A percentile compares a stretch with the other conserved stretches of the same genome.
These are phyloP conservation scores for Sardinella longiceps DNA, from an alignment of 2,797 vertebrate genomes.

Conservation along the genomic window DNA sequence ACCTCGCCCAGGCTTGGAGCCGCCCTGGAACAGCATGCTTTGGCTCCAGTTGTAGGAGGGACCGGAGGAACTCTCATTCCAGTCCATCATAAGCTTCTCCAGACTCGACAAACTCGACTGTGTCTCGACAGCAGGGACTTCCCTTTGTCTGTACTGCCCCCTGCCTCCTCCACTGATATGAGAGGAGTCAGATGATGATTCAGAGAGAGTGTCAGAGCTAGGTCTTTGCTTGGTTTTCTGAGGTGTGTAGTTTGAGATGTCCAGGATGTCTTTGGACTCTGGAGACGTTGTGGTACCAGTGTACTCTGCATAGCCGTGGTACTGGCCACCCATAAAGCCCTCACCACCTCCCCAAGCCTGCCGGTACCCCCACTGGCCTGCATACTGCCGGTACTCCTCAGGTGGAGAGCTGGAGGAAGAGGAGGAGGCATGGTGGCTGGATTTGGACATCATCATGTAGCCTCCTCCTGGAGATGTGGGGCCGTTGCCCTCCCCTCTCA, in stretches of 20 bases:
- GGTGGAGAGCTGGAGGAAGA: slow-evolving; percentile 80
- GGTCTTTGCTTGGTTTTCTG: slow-evolving; percentile 96
- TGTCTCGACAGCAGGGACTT: slow-evolving; percentile 70
- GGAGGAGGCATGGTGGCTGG: slow-evolving; percentile 81
- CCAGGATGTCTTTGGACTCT: slow-evolving; percentile 97
- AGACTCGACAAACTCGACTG: slow-evolving; percentile 96
- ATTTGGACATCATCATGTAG: slow-evolving; percentile 90
- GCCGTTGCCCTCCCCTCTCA: slow-evolving; percentile 85
- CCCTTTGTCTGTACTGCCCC: slow-evolving; percentile 71
- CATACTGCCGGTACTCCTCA: slow-evolving; percentile 88
- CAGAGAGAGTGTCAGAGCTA: slow-evolving; percentile 89
- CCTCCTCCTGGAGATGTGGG: slow-evolving; percentile 89
- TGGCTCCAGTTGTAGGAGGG: slow-evolving; percentile 99
- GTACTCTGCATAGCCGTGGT: slow-evolving; percentile 90
- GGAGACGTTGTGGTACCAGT: slow-evolving; percentile 58
- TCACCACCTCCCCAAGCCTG: slow-evolving; percentile 87
- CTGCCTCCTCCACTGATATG: slow-evolving; percentile 83
- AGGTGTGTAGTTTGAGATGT: slow-evolving; percentile 98
- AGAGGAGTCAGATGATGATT: slow-evolving; percentile 95
- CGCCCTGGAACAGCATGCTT: slow-evolving; percentile 95
- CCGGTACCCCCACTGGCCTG: slow-evolving; percentile 90
- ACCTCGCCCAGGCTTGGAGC: slow-evolving; percentile 90
- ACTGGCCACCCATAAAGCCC: slow-evolving; percentile 85
- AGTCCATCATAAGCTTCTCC: slow-evolving; percentile 99
- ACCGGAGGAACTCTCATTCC: slow-evolving; percentile 93